Evolutionary conservation across 2,888 invertebrate species (phyloP).

Genomic region (Melanargia galathea): DNA sequence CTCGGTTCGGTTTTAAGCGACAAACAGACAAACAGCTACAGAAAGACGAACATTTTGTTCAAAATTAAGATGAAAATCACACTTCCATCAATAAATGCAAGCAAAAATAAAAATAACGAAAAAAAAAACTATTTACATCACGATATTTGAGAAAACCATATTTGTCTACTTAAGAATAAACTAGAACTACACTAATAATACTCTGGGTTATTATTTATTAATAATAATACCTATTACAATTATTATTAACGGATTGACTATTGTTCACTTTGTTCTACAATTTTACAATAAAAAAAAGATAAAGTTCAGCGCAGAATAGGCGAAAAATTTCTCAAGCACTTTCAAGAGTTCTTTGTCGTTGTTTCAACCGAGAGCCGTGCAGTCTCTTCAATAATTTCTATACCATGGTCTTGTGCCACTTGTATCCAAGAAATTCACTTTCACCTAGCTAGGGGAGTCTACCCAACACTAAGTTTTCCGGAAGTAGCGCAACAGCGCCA

Average conservation of each 20-base stretch:
- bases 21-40: neutral
- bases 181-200: conserved; percentile 66
- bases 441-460: no score
- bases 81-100: conserved; percentile 48
- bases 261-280: conserved; percentile 43
- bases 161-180: conserved; percentile 70
- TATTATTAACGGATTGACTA: conserved; percentile 40
- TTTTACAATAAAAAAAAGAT: neutral
- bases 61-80: conserved; percentile 41
- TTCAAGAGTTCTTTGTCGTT: neutral
- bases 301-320: neutral
- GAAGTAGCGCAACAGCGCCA: no score
- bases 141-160: conserved; percentile 44
- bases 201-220: conserved; percentile 60
- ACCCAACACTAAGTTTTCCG: no score
- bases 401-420: no score
- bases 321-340: neutral
- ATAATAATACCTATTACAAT: conserved; percentile 23
- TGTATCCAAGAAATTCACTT: no score
- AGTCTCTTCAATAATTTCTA: no score
- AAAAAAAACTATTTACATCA: conserved; percentile 43
- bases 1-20: no score
- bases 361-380: neutral
- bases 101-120: conserved; percentile 37
- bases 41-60: neutral